Evolutionary conservation across 1,140 invertebrate genomes (phyloP), one percentile per base, ranked within the genome.

Genomic region (Cydia splendana): DNA sequence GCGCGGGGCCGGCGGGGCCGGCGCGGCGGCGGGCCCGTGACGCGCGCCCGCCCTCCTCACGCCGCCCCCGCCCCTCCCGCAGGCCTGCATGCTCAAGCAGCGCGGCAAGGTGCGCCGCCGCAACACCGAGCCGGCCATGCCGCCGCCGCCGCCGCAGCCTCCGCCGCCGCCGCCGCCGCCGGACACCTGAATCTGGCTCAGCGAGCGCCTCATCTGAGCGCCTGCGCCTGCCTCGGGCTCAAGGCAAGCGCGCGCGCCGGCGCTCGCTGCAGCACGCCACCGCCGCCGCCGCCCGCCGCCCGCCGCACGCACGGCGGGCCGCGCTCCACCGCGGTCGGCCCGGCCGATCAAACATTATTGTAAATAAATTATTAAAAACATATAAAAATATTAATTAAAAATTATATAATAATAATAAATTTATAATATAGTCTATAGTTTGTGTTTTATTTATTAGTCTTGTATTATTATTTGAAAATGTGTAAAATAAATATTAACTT

Each of bases 71-170:
- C 87, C 89, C 91, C 82, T 91, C 93, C 93, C 93, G 92, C 95
- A 97, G 96, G 96, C 96, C 84, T 97, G 96, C 89, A 97, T 97
- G 96, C 94, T 97, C 94, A 97, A 97, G 95, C 97, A 97, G 94
- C 96, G 96, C 95, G 98, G 96, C 88, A 98, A 98, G 95, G 98
- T 98, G 95, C 98, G 98, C 94, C 95, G 98, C 78, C 96, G 98
- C 87, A 98, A 98, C 94, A 98, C 98, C 78, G 97, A 98, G 94
- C 97, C 98, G 78, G 96, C 96, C 77, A 98, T 98, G 93, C 95
- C 97, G 75, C 95, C 96, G 6, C 94, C 96, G 91, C 85, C 90
- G 87, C 93, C 96, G 6, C 94, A 96, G 91, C 86, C 90, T 28
- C 85, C 90, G 83, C 87, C 93, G 18, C 84, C 81, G 75, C 76